These are phyloP conservation scores for Hylia prasina DNA, from an alignment of 2,113 vertebrate genomes.

Conservation along the genomic window DNA sequence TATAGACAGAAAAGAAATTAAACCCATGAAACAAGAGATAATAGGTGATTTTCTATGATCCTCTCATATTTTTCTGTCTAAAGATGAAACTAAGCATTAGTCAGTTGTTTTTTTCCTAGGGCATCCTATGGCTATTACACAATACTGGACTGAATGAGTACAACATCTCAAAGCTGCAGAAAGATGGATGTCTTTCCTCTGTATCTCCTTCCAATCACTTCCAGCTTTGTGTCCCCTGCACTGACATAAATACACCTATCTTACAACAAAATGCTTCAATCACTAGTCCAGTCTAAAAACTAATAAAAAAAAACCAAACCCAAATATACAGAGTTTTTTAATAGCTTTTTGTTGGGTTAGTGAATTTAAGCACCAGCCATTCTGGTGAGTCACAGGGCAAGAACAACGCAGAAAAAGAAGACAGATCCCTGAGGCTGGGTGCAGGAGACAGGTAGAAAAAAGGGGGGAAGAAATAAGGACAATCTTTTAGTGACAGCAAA, in stretches of 20 bases:
- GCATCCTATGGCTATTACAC: not conserved
- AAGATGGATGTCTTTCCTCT: not conserved
- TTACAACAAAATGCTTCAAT: not conserved
- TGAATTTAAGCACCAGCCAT: not conserved
- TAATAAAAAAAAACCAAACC: accelerated
- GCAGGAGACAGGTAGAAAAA: not conserved
- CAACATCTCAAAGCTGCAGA: not conserved
- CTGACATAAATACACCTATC: not conserved
- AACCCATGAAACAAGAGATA: not conserved
- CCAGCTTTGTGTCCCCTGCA: not conserved
- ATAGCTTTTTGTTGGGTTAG: not conserved
- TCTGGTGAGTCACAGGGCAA: not conserved
- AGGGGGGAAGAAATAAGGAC: not conserved
- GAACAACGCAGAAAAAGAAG: not conserved
- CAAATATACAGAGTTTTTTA: not conserved
- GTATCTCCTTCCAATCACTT: not conserved
- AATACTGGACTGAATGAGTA: not conserved
- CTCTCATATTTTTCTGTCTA: not conserved
- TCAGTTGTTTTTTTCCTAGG: not conserved
- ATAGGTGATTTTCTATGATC: not conserved
- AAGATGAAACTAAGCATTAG: not conserved
- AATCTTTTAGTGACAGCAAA: not conserved
- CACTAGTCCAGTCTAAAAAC: not conserved
- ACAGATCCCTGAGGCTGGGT: not conserved
- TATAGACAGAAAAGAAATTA: not conserved